Evolutionary conservation across 2,113 vertebrate species (phyloP), one percentile per base, ranked within the genome.

Genomic region (Ceuthmochares aereus): DNA sequence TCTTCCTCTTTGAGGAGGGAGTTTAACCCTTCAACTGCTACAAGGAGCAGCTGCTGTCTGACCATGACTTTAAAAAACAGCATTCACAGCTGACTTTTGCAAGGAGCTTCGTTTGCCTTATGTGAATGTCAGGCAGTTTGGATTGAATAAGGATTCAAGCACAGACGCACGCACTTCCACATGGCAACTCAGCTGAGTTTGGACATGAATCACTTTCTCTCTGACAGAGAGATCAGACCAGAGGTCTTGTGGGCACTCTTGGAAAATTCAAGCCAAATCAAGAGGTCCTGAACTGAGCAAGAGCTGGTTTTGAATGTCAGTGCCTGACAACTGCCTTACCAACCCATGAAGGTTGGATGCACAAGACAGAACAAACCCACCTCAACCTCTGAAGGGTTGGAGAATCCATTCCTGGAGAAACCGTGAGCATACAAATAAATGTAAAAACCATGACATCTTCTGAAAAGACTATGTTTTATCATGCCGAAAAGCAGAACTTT

Each of bases 151-250:
- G n/a, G 43, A 56, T 52, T 82, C n/a, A 63, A 43, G 43, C 16
- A n/a, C 36, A 78, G 47, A 67, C 29, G 22, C 32, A 67, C 0
- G 0, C 22, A 26, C 7, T 77, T 73, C 45, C 45, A 72, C 26
- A 12, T 2, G 13, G 34, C 19, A 83, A 26, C 14, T 72, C 62
- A 42, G 34, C 47, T 1, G 3, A 78, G 7, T 27, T 60, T 1
- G 0, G 29, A 58, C 59, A 42, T 0, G 0, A 62, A 49, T 15
- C n/a, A 84, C 55, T 74, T 22, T 60, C 40, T 63, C 62, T 58
- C 51, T 52, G 54, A 76, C 27, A 76, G 29, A 56, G 21, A 87
- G 15, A 40, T 58, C 59, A 78, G 64, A 64, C 36, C 74, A 82
- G 32, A 91, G n/a, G 14, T 66, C 45, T 56, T 36, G 14, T 27